These are phyloP conservation scores for Anarhynchus alexandrinus DNA, from an alignment of 2,113 vertebrate species.

Conservation along the genomic window DNA sequence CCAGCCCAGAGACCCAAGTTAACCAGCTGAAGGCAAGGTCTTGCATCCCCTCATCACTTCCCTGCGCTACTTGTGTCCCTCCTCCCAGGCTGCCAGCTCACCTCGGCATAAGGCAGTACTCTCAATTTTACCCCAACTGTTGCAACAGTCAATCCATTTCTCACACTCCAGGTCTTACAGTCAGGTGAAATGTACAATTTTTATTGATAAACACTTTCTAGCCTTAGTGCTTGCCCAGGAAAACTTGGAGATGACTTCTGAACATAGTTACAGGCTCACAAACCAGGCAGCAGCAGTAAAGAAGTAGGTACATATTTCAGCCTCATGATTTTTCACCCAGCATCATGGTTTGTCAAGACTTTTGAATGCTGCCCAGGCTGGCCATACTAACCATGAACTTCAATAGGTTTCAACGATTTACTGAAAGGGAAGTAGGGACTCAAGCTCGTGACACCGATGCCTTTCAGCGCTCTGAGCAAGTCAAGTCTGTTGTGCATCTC, in stretches of 20 bases:
- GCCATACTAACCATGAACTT: background rate
- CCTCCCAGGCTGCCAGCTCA: background rate
- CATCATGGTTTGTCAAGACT: background rate
- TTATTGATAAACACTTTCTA: background rate
- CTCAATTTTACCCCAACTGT: background rate
- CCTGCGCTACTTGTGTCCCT: rapidly evolving
- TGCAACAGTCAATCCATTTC: background rate
- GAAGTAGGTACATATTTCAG: background rate
- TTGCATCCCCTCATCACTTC: background rate
- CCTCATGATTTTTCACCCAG: background rate
- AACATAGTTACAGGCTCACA: background rate
- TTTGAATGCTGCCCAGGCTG: background rate
- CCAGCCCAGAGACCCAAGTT: background rate
- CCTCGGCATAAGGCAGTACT: rapidly evolving
- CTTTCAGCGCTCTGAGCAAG: background rate
- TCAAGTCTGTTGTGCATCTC: background rate
- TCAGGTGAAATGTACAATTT: background rate
- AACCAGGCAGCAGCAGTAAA: background rate
- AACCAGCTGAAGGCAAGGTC: background rate
- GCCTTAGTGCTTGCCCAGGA: background rate
- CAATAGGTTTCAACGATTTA: background rate
- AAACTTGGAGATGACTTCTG: background rate
- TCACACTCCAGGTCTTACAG: background rate
- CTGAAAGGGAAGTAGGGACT: background rate
- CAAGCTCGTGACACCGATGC: background rate